Base-by-base conservation (phyloP, 2,113 vertebrate species). In the Herpetotheres cachinnans region DNA sequence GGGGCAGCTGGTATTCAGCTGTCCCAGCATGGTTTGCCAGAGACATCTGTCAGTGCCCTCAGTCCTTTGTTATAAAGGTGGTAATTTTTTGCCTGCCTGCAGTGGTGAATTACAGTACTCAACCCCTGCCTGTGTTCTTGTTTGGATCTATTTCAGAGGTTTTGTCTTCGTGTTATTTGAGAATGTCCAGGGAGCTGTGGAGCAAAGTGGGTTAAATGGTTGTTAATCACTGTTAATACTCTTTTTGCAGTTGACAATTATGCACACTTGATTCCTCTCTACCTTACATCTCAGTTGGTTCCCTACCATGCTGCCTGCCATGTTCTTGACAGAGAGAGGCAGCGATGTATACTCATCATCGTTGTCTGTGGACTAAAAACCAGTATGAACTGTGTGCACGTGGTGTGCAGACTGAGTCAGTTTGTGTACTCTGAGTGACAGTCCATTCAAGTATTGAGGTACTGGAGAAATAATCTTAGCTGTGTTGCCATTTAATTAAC, bases 31-130 rank as follows among this genome's bases (percentile, higher is more conserved):
- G 93, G 55, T 50, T 89, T 94, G 65, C 83, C 22, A 47, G 73
- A 96, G 83, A 89, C 81, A 92, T 93, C 84, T 95, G 86, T 89
- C 47, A 74, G 83, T 74, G 80, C 77, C 77, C 83, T 83, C 69
- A 86, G 38, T 62, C 38, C 65, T 86, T 94, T 94, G 55, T 92
- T 94, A 59, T 14, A 79, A 89, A 94, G 89, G 89, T 78, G 83
- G 83, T 89, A 73, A 93, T 84, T 94, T 96, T 95, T 96, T 93
- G 83, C 86, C 29, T 79, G 73, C 95, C 93, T 79, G 73, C 77
- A 93, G 89, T 87, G 91, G 76, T 94, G 94, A 92, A 95, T 90
- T 95, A 86, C 65, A 91, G 83, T 92, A 46, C 59, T 89, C 89
- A 92, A 3, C 47, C 69, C 38, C 69, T 89, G 32, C 79, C 52